A percentile compares a stretch with the other conserved stretches of the same genome.
Conservation (phyloP, 2,113 vertebrate species). For the Pachyramphus minor region DNA sequence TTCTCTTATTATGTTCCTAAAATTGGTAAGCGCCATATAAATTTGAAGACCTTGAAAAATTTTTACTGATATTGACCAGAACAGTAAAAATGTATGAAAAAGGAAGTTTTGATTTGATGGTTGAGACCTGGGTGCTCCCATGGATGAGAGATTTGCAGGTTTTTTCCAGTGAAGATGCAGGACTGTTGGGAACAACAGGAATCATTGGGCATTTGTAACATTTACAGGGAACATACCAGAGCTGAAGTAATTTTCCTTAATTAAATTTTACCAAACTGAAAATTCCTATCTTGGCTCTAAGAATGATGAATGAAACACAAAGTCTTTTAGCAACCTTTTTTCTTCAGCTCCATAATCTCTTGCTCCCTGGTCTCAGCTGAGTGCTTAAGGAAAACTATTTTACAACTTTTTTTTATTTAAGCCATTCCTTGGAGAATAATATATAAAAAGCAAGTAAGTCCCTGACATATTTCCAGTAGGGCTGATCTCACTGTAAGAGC, state of each 20-base stretch:
- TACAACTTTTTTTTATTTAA: not conserved
- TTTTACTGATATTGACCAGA: not conserved
- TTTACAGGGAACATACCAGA: not conserved
- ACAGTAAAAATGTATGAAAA: not conserved
- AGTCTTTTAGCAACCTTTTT: not conserved
- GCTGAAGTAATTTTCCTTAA: not conserved
- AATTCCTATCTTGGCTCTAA: not conserved
- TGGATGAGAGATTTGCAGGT: not conserved
- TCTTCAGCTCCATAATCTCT: not conserved
- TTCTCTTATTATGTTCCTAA: not conserved
- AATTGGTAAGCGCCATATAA: not conserved
- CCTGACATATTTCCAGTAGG: not conserved
- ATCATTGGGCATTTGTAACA: not conserved
- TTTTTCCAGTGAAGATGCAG: not conserved
- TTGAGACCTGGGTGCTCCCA: not conserved
- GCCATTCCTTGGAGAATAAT: not conserved
- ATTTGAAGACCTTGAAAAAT: not conserved
- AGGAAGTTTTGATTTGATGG: not conserved
- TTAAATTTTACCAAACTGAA: not conserved
- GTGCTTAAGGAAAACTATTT: not conserved
- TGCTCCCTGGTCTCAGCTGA: not conserved
- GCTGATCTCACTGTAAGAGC: not conserved
- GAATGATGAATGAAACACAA: not conserved
- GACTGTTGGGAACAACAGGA: not conserved
- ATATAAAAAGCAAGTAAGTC: not conserved